Evolutionary conservation across 2,888 invertebrate genomes (phyloP), one percentile per base, ranked within the genome.

Genomic region (Kuschelorhynchus macadamiae): DNA sequence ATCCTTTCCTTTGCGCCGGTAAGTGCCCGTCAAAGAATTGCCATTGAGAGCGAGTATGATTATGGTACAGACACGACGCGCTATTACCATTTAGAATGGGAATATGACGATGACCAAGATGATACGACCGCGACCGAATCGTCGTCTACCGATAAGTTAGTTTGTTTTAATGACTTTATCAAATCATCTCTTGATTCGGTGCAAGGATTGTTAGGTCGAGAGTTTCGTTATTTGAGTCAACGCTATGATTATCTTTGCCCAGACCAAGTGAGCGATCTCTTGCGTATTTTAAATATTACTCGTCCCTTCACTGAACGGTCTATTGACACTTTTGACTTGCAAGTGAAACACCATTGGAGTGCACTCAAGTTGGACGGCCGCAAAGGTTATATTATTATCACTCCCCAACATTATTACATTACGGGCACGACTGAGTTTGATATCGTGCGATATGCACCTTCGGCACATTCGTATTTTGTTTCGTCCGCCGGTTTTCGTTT

Each of bases 301-400:
- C 46, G 46, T 2, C 46, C 46, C 2, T 47, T 47, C 12, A 20
- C 20, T n/a, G 46, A 47, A 20, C 20, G 11, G 2, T 2, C 7
- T 9, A 9, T 9, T n/a, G 2, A 25, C 1, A 1, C 2, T 3
- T 47, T 25, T 11, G 11, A 4, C 21, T 1, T 7, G 3, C 21
- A 47, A 4, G 1, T 47, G 11, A 2, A n/a, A n/a, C 1, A 25
- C 1, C 20, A 1, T 1, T 47, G 46, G 46, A 47, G 21, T n/a
- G 46, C 46, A 3, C 1, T 47, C n/a, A 47, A 47, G 20, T 25
- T 47, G 46, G 46, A 47, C 11, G 46, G 46, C 4, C 1, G 11
- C 1, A 47, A 47, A 1, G 46, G 46, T 25, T 47, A 47, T n/a
- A 25, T 47, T 25, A 47, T 47, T 25, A 47, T 47, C 11, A 47